Evolutionary conservation across 2,113 vertebrate genomes (phyloP).

Genomic region (Murina feae): DNA sequence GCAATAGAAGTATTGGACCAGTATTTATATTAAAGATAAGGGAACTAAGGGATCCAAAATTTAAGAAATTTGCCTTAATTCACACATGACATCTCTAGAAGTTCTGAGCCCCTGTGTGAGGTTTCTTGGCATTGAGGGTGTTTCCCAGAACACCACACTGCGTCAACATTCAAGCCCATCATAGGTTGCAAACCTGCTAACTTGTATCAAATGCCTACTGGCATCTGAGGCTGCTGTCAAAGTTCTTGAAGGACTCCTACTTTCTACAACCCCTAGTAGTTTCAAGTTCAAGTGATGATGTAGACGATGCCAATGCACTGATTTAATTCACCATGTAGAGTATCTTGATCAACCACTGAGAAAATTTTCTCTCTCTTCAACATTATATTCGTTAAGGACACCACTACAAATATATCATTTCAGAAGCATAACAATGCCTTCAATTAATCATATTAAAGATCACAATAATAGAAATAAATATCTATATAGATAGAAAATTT

Average conservation of each 20-base stretch:
- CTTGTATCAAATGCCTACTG: background rate
- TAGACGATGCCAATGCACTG: background rate
- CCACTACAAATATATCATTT: background rate
- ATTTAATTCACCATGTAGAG: background rate
- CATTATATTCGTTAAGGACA: background rate
- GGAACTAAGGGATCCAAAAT: background rate
- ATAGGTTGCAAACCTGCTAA: background rate
- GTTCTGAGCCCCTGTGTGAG: background rate
- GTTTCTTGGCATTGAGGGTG: background rate
- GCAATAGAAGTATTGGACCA: background rate
- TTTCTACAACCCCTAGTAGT: background rate
- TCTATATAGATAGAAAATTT: background rate
- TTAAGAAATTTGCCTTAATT: background rate
- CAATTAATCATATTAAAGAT: background rate
- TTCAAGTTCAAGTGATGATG: background rate
- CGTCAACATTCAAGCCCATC: background rate
- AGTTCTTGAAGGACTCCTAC: background rate
- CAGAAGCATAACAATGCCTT: background rate
- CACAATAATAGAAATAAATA: background rate
- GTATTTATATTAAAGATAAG: background rate
- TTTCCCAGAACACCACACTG: background rate
- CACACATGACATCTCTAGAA: background rate
- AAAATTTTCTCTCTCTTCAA: background rate
- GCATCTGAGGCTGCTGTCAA: background rate
- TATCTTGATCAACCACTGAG: background rate